Conservation (phyloP, 2,888 invertebrate genomes). For the Plagodis dolabraria region DNA sequence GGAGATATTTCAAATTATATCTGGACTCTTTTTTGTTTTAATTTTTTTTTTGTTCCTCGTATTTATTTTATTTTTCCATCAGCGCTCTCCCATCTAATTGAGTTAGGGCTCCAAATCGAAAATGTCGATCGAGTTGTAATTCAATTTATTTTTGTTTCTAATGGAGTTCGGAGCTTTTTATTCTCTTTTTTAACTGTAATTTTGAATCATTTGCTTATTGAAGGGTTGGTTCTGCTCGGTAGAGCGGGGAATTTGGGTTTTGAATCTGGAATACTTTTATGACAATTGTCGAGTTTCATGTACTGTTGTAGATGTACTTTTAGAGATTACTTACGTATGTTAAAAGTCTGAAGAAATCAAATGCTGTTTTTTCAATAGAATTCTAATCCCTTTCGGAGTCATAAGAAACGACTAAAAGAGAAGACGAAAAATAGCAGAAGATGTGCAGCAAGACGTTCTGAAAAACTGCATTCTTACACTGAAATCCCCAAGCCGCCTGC, state of each 20-base stretch:
- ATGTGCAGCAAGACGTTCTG: too few species aligned
- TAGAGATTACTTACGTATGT: too few species aligned
- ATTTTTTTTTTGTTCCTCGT: conserved; percentile 79
- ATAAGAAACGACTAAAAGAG: too few species aligned
- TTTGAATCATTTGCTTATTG: conserved; percentile 71
- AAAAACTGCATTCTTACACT: too few species aligned
- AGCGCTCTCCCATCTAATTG: conserved; percentile 81
- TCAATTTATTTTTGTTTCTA: conserved; percentile 85
- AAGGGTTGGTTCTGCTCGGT: conserved; percentile 61
- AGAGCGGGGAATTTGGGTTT: conserved; percentile 47
- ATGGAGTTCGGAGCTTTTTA: conserved; percentile 79
- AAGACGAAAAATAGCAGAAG: too few species aligned
- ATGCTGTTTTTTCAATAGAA: too few species aligned
- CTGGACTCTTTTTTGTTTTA: conserved; percentile 82
- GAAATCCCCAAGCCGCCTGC: too few species aligned
- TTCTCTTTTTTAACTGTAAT: conserved; percentile 72
- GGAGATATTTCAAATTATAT: conserved; percentile 85
- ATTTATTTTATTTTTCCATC: conserved; percentile 85
- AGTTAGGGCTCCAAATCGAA: conserved; percentile 84
- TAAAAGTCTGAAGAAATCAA: too few species aligned
- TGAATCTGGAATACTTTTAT: conserved; percentile 44
- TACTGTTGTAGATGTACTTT: background rate
- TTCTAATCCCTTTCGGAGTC: too few species aligned
- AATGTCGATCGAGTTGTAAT: conserved; percentile 84
- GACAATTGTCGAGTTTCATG: conserved; percentile 21